Evolutionary conservation across 2,113 vertebrate species (phyloP), one percentile per base, ranked within the genome.

Genomic region (Corydoras sp.): DNA sequence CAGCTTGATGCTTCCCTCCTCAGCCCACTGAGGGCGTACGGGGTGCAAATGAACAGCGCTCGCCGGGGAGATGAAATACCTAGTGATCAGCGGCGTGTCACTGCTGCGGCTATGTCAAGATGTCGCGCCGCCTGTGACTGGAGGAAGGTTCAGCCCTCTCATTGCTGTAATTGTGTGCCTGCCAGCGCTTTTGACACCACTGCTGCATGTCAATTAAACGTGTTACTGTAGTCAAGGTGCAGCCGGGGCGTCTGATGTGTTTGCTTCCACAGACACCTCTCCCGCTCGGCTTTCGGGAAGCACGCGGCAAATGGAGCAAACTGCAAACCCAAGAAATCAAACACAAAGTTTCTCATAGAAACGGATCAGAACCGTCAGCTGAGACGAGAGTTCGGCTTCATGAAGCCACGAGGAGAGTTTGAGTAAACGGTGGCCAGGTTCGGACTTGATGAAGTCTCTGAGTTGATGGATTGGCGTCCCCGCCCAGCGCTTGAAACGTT

Each of bases 41-140:
- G 80, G 84, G 86, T 86, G 89, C 80, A 89, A 89, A 89, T 90
- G 88, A 82, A 88, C 74, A 84, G 65, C 56, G 69, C 68, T 66
- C 69, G 60, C 58, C 32, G n/a, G 62, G 85, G 81, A 83, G 79
- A 83, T 69, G 66, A 69, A 61, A 71, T 69, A 69, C 65, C 73
- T 77, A 72, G 72, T 70, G 76, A 76, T 79, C 70, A 76, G 69
- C 65, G 69, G 50, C n/a, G 59, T 74, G 60, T 75, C 75, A 68
- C 76, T 58, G 15, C 51, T 68, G 75, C 35, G 72, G 69, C 72
- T 58, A 55, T 80, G 73, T 77, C 76, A 77, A 72, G 72, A 77
- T 75, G 76, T 75, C 29, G 59, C 58, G 62, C 48, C 74, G 69
- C 55, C 66, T 60, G 65, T 8, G 58, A 73, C 58, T 73, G 71